phyloP scores from a whole-genome alignment of 92 coral and sea anemone genomes.

The Diadumene lineata region DNA sequence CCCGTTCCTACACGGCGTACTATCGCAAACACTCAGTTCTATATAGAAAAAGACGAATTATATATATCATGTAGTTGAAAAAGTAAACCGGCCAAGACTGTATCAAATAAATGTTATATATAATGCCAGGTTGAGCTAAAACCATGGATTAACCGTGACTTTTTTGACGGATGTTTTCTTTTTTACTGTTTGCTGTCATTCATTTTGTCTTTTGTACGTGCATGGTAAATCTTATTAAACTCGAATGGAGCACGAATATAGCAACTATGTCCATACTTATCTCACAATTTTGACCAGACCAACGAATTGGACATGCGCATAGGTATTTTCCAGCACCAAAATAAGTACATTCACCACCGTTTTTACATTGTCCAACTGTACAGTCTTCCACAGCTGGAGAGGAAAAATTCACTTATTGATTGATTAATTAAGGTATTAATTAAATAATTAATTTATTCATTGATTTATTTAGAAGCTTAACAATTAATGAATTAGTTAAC shows the following conservation, averaged over 20 bases:
- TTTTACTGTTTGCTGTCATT: no score
- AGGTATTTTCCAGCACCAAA: background rate
- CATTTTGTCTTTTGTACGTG: no score
- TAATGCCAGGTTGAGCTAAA: no score
- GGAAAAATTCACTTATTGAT: no score
- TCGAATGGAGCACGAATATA: background rate
- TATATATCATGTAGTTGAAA: background rate
- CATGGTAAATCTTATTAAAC: background rate
- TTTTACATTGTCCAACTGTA: conserved; percentile 6
- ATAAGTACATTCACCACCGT: conserved; percentile 4
- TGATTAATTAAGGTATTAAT: no score
- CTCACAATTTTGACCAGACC: conserved; percentile 2
- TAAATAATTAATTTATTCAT: background rate
- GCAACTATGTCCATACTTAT: background rate
- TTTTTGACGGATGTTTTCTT: no score
- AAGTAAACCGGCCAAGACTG: background rate
- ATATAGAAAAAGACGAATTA: background rate
- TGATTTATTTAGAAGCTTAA: background rate
- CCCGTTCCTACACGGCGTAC: conserved; percentile 1
- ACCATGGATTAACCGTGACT: no score
- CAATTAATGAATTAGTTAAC: background rate
- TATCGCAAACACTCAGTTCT: background rate
- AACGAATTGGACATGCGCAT: conserved; percentile 1
- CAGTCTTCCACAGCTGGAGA: conserved; percentile 6
- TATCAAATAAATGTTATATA: background rate